Base-by-base conservation (phyloP, 2,888 invertebrate genomes). In the Volucella zonaria region DNA sequence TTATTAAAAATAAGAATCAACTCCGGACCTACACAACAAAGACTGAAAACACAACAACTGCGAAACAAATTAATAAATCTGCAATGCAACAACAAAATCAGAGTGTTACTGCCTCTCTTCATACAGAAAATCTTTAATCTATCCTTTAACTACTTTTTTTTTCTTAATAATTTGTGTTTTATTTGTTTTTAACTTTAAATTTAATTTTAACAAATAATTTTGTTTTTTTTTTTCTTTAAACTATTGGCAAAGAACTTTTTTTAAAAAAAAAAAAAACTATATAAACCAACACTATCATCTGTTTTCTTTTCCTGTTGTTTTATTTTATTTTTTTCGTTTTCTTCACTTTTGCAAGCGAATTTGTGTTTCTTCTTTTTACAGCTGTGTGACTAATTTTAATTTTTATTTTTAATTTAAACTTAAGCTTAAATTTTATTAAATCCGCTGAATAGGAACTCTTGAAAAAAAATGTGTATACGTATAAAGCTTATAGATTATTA, bases 261-360 rank as follows among this genome's bases (percentile, higher is more conserved):
- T 51, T 15, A 40, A 9, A 4, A 23, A 45, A 43, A 68, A 58
- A 66, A 49, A 47, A 56, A 74, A 75, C n/a, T n/a, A n/a, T 66
- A 67, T 31, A 66, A 18, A 64, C 23, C n/a, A 43, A 66, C 14
- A 76, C 52, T 38, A 31, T 59, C 15, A 6, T 18, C 42, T 58
- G 40, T 71, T 70, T 51, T 59, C 23, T 62, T 67, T 2, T 51
- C 9, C 47, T 47, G 12, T 49, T 61, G 31, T 61, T 42, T 67
- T 52, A n/a, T 59, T 49, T 71, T 71, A 49, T 51, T 49, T 61
- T 51, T 49, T 61, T 1, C 23, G 31, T 40, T 14, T 54, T 23
- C 11, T 52, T 64, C 38, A 1, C 10, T 38, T 58, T 58, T 52
- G 66, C 52, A n/a, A 54, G 40, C n/a, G 31, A 43, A 18, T 42